Evolutionary conservation across 2,797 vertebrate species (phyloP).

Genomic region (Ataeniobius toweri): DNA sequence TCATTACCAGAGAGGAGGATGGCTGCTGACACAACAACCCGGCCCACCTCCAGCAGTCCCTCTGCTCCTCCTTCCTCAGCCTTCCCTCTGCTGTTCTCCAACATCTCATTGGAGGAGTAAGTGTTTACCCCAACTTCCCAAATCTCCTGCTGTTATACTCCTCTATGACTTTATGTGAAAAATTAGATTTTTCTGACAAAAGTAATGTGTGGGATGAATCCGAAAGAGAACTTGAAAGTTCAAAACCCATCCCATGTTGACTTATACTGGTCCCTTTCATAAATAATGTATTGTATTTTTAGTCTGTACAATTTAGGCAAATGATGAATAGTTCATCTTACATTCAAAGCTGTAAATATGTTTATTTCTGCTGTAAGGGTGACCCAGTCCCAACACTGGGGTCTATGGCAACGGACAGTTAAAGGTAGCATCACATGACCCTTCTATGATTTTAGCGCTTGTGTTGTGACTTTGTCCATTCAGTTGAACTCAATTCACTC

Average conservation of each 20-base stretch:
- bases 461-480: not conserved
- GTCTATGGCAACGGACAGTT: not conserved
- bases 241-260: not conserved
- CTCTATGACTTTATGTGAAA: not conserved
- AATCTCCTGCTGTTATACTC: not conserved
- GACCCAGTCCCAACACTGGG: too few relatives aligned
- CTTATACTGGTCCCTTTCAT: too few relatives aligned
- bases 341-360: too few relatives aligned
- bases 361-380: too few relatives aligned
- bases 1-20: conserved; percentile 41
- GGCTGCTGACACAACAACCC: conserved; percentile 18
- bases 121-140: conserved; percentile 32
- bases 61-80: conserved; percentile 20
- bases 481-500: too few relatives aligned
- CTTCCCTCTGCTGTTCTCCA: conserved; percentile 62
- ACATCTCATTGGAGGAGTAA: conserved; percentile 78
- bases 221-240: not conserved
- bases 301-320: not conserved
- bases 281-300: too few relatives aligned
- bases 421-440: not conserved
- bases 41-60: conserved; percentile 43
- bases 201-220: not conserved
- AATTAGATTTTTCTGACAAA: not conserved
- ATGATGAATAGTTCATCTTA: not conserved
- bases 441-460: too few relatives aligned